These are phyloP conservation scores for Panopea generosa DNA, from an alignment of 2,888 invertebrate species.

Conservation along the genomic window DNA sequence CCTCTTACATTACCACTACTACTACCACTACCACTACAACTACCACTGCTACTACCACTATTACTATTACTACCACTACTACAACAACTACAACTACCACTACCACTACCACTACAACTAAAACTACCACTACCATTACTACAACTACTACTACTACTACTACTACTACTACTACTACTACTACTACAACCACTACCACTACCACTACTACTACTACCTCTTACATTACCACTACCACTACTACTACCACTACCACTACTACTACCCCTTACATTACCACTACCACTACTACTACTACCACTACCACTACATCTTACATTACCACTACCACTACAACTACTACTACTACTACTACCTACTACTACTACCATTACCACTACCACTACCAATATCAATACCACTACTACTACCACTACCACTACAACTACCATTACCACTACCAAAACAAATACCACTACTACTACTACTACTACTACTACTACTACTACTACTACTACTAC, in stretches of 20 bases:
- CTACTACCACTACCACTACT: constrained; percentile 5
- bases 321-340: constrained; percentile 8
- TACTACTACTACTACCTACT: constrained; percentile 17
- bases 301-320: neutral
- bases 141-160: constrained; percentile 6
- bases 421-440: neutral
- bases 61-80: neutral
- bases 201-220: constrained; percentile 13
- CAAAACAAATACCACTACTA: constrained; percentile 1
- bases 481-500: constrained; percentile 6
- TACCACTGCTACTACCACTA: constrained; percentile 1
- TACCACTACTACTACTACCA: neutral
- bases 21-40: neutral
- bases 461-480: constrained; percentile 12
- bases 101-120: constrained; percentile 1
- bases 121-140: neutral
- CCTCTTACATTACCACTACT: neutral
- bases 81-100: constrained; percentile 3
- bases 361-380: constrained; percentile 8
- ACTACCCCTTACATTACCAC: neutral
- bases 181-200: constrained; percentile 16
- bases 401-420: neutral
- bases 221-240: neutral
- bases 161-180: constrained; percentile 19
- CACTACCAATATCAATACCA: neutral